Evolutionary conservation across 2,888 invertebrate species (phyloP).

Genomic region (Octonoba sinensis): DNA sequence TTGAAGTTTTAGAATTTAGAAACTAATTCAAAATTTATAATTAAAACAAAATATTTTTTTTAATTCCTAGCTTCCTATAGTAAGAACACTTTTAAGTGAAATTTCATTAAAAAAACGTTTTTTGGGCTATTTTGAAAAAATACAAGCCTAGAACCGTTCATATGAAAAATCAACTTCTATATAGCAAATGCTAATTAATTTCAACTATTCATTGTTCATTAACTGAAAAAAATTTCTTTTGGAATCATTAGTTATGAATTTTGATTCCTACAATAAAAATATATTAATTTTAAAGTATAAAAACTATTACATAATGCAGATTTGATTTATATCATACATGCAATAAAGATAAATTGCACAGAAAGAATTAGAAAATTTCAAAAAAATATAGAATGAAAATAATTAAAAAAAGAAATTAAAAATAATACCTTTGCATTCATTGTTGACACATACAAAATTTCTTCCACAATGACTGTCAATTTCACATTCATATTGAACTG

Average conservation of each 20-base stretch:
- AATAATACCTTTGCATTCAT: conserved; percentile 66
- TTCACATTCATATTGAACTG: conserved; percentile 66
- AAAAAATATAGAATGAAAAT: neutral
- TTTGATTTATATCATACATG: too few relatives aligned
- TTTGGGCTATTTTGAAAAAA: neutral
- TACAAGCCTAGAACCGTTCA: too few relatives aligned
- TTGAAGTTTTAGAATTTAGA: too few relatives aligned
- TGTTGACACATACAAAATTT: conserved; percentile 66
- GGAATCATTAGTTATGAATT: too few relatives aligned
- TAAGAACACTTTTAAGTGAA: neutral
- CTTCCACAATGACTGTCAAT: conserved; percentile 67
- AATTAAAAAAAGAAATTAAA: neutral
- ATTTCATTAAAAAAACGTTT: neutral
- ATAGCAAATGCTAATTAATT: too few relatives aligned
- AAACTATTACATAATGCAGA: too few relatives aligned
- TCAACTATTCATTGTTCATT: too few relatives aligned
- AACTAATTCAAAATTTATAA: neutral
- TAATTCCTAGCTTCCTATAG: neutral
- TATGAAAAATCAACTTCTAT: too few relatives aligned
- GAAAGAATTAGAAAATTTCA: neutral
- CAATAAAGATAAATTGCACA: too few relatives aligned
- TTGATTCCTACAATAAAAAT: too few relatives aligned
- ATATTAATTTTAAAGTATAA: too few relatives aligned
- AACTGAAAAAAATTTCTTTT: too few relatives aligned
- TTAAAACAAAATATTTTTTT: neutral